These are phyloP conservation scores for Nixonia krombeini DNA, from an alignment of 1,140 invertebrate genomes.

Conservation along the genomic window DNA sequence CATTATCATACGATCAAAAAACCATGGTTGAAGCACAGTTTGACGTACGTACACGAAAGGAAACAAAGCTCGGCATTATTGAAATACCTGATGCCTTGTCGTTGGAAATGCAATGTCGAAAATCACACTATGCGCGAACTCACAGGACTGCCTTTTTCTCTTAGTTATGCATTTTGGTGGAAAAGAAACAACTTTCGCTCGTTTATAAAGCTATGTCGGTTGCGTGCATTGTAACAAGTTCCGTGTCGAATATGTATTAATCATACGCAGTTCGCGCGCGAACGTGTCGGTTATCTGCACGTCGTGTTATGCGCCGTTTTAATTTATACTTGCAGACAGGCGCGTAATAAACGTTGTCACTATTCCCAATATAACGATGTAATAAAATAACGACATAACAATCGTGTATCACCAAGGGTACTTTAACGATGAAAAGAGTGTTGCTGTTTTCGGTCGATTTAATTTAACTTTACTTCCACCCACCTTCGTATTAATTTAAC, in stretches of 20 bases:
- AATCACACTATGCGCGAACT: slow-evolving; percentile 15
- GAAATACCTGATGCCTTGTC: slow-evolving; percentile 4
- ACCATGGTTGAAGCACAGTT: no score
- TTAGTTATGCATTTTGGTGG: slow-evolving; percentile 10
- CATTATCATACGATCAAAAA: no score
- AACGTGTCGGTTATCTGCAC: slow-evolving; percentile 44
- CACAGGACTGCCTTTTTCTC: slow-evolving; percentile 14
- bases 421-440: slow-evolving; percentile 20
- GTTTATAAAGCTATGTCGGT: slow-evolving; percentile 16
- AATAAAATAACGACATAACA: slow-evolving; percentile 45
- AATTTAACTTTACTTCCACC: no score
- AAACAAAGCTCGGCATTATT: slow-evolving; percentile 8
- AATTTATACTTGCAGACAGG: slow-evolving; percentile 45
- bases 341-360: slow-evolving; percentile 37
- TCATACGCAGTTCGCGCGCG: slow-evolving; percentile 32
- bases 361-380: slow-evolving; percentile 35
- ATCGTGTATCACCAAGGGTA: slow-evolving; percentile 27
- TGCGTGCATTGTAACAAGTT: slow-evolving; percentile 37
- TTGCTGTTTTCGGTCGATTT: slow-evolving; percentile 29
- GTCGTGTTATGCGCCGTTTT: slow-evolving; percentile 39
- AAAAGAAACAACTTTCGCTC: slow-evolving; percentile 11
- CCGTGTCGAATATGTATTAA: slow-evolving; percentile 45
- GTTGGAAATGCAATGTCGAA: slow-evolving; percentile 8
- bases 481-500: slow-evolving; percentile 32
- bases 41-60: no score